Evolutionary conservation across 2,113 vertebrate species (phyloP), one percentile per base, ranked within the genome.

Genomic region (Gobio gobio): DNA sequence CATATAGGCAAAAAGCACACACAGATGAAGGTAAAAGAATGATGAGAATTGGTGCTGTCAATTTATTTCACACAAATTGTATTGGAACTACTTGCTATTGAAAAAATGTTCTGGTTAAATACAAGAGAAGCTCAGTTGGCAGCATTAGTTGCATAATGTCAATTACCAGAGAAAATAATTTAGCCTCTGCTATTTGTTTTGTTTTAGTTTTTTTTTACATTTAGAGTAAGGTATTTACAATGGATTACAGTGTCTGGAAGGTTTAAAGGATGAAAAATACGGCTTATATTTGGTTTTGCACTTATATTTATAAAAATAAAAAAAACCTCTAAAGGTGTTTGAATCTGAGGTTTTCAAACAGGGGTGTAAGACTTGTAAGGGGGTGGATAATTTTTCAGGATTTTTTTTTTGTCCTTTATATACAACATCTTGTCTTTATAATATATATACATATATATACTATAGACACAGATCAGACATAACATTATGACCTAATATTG

Each of bases 1-100:
- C 47, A 82, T 82, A 68, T 56, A 72, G 49, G 33, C 12, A 68
- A 82, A 68, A 47, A n/a, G 24, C 26, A 51, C 64, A 56, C 49
- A 20, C 58, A 45, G 40, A 45, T 26, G 0, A 29, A 47, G 43
- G 13, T n/a, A 43, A 10, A 24, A 18, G n/a, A 61, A 45, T 26
- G 40, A 47, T 63, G 26, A 29, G n/a, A 26, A 79, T 3, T 43
- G 56, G 56, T 10, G 33, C 12, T 43, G 61, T 51, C 79, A 82
- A 9, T 82, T 66, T 82, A 51, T 64, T 64, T 26, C 12, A 54
- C 2, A 76, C 24, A 49, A 24, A 54, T 29, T 63, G n/a, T 61
- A 45, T 4, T 79, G 36, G 16, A 73, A 73, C 40, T 47, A 2
- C n/a, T 45, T 13, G 10, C 22, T 73, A 47, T 73, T 73, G n/a